Conservation (phyloP, 2,888 invertebrate species). For the Caradrina clavipalpis region DNA sequence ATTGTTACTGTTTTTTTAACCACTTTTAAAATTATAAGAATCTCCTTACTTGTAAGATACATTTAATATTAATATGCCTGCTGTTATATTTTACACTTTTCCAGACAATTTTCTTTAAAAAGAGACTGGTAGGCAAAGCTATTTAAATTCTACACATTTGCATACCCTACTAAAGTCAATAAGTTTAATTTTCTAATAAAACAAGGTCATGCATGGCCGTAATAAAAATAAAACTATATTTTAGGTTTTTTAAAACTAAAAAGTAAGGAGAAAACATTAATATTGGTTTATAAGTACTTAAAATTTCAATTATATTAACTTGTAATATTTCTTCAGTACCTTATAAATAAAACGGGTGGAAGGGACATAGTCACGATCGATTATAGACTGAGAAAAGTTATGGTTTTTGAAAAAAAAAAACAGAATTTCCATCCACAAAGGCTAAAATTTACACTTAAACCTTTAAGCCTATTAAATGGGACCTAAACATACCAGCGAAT, state of each 20-base stretch:
- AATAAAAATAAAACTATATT: background rate
- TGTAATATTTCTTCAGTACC: slow-evolving; percentile 38
- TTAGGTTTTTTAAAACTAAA: slow-evolving; percentile 14
- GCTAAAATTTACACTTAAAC: too few species aligned
- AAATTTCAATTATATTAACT: slow-evolving; percentile 44
- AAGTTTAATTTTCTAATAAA: too few species aligned
- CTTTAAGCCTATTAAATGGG: too few species aligned
- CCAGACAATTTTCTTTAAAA: background rate
- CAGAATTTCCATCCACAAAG: too few species aligned
- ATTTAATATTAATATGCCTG: too few species aligned
- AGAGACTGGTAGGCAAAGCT: slow-evolving; percentile 2
- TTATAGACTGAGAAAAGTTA: too few species aligned
- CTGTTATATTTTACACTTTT: too few species aligned
- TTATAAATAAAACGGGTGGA: slow-evolving; percentile 29
- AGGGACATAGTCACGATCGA: too few species aligned
- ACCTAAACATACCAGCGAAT: too few species aligned
- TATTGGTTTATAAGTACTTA: slow-evolving; percentile 60
- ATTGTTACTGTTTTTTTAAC: slow-evolving; percentile 23
- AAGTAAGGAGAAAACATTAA: slow-evolving; percentile 39
- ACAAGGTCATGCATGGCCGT: too few species aligned
- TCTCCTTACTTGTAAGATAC: slow-evolving; percentile 45
- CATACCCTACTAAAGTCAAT: background rate
- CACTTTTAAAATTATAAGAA: slow-evolving; percentile 3
- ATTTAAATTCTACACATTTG: background rate
- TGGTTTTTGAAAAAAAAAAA: too few species aligned